Conservation (phyloP, 2,888 invertebrate species). For the Epinotia bilunana region DNA sequence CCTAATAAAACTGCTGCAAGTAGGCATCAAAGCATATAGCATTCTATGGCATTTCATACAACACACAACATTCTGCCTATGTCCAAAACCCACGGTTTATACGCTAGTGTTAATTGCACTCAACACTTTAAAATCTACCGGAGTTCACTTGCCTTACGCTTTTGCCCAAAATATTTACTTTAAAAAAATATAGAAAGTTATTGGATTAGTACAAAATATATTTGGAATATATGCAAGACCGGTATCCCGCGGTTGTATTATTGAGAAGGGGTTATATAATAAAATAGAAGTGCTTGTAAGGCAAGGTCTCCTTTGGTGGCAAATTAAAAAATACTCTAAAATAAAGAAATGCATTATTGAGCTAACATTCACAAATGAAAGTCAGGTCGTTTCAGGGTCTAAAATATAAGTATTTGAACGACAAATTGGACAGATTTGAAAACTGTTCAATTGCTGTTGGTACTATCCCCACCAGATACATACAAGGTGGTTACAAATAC, state of each 20-base stretch:
- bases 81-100: not conserved
- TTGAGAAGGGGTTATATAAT: not conserved
- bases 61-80: not conserved
- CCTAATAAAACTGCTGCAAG: too few species aligned
- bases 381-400: not conserved
- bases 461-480: not conserved
- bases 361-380: slow-evolving; percentile 3
- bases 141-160: slow-evolving; percentile 1
- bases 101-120: slow-evolving; percentile 8
- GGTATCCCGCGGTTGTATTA: not conserved
- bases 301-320: slow-evolving; percentile 17
- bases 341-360: slow-evolving; percentile 29
- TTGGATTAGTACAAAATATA: too few species aligned
- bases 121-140: slow-evolving; percentile 13
- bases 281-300: slow-evolving; percentile 16
- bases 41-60: too few species aligned
- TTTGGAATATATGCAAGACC: too few species aligned
- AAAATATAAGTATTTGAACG: not conserved
- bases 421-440: not conserved
- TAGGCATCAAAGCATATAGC: too few species aligned
- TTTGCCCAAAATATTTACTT: not conserved
- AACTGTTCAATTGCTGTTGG: not conserved
- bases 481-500: not conserved
- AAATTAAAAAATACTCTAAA: slow-evolving; percentile 21
- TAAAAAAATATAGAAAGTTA: not conserved